These are phyloP conservation scores for Agrotis clavis DNA, from an alignment of 2,888 invertebrate species.

Conservation along the genomic window DNA sequence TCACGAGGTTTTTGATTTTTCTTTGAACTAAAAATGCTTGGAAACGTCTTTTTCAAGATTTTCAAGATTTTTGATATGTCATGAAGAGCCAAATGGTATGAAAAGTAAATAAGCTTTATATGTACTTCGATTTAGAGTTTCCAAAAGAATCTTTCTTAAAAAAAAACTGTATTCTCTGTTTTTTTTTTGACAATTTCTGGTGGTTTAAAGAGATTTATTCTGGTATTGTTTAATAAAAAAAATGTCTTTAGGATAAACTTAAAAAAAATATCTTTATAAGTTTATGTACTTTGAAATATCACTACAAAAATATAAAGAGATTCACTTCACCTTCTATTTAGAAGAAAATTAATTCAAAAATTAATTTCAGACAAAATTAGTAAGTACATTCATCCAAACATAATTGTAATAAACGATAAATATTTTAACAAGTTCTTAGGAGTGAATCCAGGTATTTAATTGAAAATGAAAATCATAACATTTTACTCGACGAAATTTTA, in stretches of 20 bases:
- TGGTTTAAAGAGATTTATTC: too few species aligned
- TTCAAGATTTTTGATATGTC: neutral
- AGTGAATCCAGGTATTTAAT: too few species aligned
- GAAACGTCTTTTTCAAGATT: slow-evolving; percentile 17
- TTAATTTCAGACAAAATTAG: neutral
- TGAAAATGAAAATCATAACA: neutral
- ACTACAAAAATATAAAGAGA: neutral
- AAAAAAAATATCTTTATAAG: too few species aligned
- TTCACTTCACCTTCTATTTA: neutral
- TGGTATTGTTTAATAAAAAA: too few species aligned
- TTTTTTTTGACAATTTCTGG: too few species aligned
- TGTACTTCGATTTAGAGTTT: neutral
- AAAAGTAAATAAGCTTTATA: neutral
- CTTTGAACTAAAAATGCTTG: neutral
- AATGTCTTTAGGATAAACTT: too few species aligned
- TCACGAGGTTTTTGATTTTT: slow-evolving; percentile 19
- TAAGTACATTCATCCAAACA: too few species aligned
- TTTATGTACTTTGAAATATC: neutral
- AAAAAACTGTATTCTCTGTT: too few species aligned
- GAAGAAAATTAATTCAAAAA: neutral
- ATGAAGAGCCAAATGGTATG: neutral
- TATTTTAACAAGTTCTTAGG: neutral
- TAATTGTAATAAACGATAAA: neutral
- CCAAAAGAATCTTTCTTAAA: too few species aligned
- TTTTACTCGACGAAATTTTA: neutral